A percentile compares a stretch with the other conserved stretches of the same genome.
These are phyloP conservation scores for Epistrophella euchroma DNA, from an alignment of 2,888 invertebrate species.

Conservation along the genomic window DNA sequence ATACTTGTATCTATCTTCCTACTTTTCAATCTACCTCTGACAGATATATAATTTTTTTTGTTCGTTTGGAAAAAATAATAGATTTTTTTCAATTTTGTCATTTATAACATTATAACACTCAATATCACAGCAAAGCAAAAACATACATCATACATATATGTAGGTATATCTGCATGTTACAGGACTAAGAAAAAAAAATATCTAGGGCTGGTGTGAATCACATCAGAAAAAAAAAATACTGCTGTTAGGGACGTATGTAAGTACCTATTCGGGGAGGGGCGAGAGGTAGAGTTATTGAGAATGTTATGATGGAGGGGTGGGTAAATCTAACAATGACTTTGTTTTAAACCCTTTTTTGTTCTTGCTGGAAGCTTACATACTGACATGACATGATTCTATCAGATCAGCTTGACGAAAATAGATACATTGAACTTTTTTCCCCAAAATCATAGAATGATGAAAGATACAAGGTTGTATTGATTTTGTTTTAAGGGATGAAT, in stretches of 20 bases:
- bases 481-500: constrained; percentile 14
- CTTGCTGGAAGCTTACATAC: background rate
- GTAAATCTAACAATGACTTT: constrained; percentile 55
- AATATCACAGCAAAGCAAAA: constrained; percentile 57
- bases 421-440: constrained; percentile 20
- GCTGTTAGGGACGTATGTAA: constrained; percentile 20
- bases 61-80: constrained; percentile 29
- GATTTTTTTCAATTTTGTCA: constrained; percentile 58
- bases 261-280: background rate
- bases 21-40: constrained; percentile 39
- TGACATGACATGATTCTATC: constrained; percentile 61
- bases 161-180: background rate
- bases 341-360: constrained; percentile 43
- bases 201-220: constrained; percentile 11
- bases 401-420: constrained; percentile 62
- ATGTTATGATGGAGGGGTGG: background rate
- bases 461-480: constrained; percentile 18
- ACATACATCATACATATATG: background rate
- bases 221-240: constrained; percentile 19
- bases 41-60: constrained; percentile 54
- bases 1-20: background rate
- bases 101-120: constrained; percentile 71
- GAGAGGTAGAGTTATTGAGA: background rate
- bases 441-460: background rate
- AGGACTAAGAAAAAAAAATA: constrained; percentile 2